Conservation (phyloP, 2,888 invertebrate genomes). For the Drepanosiphum platanoidis region DNA sequence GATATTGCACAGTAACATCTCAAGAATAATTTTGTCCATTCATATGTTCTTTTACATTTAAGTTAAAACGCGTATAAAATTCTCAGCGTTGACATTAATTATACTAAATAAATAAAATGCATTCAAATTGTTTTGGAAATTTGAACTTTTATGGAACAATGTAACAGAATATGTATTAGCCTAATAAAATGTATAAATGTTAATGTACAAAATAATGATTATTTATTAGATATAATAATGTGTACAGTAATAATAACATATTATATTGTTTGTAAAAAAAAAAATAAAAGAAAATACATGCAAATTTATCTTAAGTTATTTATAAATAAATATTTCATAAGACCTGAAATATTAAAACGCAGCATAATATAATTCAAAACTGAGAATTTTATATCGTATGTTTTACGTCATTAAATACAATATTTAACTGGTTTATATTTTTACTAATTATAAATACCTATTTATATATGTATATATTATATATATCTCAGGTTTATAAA, state of each 20-base stretch:
- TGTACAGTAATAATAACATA: background rate
- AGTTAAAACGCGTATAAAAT: conserved; percentile 16
- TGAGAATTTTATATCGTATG: conserved; percentile 16
- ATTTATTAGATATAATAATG: background rate
- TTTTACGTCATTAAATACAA: background rate
- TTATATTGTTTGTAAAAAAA: background rate
- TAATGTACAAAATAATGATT: background rate
- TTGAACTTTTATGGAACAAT: background rate
- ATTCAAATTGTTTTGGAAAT: background rate
- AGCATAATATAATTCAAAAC: conserved; percentile 8
- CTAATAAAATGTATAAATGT: background rate
- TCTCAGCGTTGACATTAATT: background rate
- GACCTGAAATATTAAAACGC: background rate
- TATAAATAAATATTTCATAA: background rate
- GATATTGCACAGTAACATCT: conserved; percentile 44
- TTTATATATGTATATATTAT: no score
- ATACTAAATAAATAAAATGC: conserved; percentile 9
- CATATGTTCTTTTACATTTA: background rate
- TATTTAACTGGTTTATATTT: background rate
- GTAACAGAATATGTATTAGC: background rate
- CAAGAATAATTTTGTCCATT: conserved; percentile 22
- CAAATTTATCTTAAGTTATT: background rate
- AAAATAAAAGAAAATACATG: background rate
- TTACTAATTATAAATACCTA: no score
- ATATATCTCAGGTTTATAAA: background rate